phyloP scores from a whole-genome alignment of 2,113 vertebrate genomes.

The Labeo catla region DNA sequence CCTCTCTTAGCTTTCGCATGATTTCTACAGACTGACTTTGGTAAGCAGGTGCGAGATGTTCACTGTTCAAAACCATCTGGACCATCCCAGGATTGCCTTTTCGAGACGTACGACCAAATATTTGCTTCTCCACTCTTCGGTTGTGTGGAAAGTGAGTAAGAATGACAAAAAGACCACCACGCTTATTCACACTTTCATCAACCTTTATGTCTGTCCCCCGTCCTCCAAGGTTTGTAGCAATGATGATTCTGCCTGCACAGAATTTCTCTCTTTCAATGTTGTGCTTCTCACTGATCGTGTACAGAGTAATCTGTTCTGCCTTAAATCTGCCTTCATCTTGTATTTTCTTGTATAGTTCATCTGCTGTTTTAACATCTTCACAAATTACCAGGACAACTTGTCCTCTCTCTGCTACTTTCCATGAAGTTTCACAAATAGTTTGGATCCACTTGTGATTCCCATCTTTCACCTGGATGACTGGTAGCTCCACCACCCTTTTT shows the following conservation, averaged over 20 bases:
- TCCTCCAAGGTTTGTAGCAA: slow-evolving; percentile 54
- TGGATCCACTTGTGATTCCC: slow-evolving; percentile 35
- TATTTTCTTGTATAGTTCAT: slow-evolving; percentile 45
- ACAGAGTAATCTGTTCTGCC: slow-evolving; percentile 45
- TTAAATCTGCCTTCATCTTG: too few species aligned
- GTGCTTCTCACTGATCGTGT: slow-evolving; percentile 56
- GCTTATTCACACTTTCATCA: slow-evolving; percentile 33
- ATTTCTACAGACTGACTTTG: too few species aligned
- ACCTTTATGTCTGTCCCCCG: slow-evolving; percentile 55
- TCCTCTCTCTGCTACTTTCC: slow-evolving; percentile 28
- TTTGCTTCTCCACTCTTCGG: slow-evolving; percentile 48
- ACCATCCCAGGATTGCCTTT: too few species aligned
- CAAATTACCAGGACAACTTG: slow-evolving; percentile 54
- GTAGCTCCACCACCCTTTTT: slow-evolving; percentile 50
- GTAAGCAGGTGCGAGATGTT: too few species aligned
- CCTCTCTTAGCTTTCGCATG: too few species aligned
- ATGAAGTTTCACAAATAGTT: slow-evolving; percentile 45
- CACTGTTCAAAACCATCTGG: too few species aligned
- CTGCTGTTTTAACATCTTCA: slow-evolving; percentile 60
- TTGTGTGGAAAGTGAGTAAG: slow-evolving; percentile 48
- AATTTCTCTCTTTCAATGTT: slow-evolving; percentile 48
- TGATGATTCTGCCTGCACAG: slow-evolving; percentile 42
- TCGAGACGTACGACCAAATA: too few species aligned
- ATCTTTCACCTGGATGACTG: slow-evolving; percentile 45
- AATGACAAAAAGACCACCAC: slow-evolving; percentile 51